phyloP scores from a whole-genome alignment of 2,888 invertebrate genomes.

The Andrena marginata region DNA sequence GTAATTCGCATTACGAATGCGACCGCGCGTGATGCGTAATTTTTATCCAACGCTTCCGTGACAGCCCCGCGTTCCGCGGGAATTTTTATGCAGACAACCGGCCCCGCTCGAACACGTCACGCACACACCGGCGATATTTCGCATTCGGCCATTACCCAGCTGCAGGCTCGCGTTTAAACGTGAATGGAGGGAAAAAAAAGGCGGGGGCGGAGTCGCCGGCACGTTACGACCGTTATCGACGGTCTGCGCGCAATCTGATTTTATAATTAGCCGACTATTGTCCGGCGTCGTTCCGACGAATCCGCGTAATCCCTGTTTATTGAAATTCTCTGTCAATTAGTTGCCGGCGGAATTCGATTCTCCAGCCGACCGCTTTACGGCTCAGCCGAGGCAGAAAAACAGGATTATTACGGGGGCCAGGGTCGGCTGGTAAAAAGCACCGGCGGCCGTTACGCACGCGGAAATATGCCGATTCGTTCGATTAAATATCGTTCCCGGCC shows the following conservation, averaged over 20 bases:
- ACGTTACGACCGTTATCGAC: background rate
- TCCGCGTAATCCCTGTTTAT: constrained; percentile 50
- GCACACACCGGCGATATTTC: background rate
- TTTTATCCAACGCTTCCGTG: background rate
- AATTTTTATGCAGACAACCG: background rate
- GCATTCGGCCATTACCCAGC: background rate
- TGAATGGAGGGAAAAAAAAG: background rate
- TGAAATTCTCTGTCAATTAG: constrained; percentile 57
- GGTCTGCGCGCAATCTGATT: constrained; percentile 25
- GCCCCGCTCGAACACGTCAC: background rate
- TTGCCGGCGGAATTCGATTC: constrained; percentile 26
- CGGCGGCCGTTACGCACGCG: background rate
- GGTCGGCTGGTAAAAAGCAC: constrained; percentile 1
- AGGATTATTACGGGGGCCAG: constrained; percentile 42
- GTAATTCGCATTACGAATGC: background rate
- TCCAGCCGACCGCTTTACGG: constrained; percentile 13
- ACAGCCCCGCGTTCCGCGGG: background rate
- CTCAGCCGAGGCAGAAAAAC: constrained; percentile 39
- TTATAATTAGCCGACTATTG: constrained; percentile 25
- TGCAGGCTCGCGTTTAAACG: background rate
- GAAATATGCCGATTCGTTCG: constrained; percentile 61
- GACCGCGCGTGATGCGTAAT: background rate
- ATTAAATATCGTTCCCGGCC: constrained; percentile 56
- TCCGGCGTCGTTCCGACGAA: constrained; percentile 24
- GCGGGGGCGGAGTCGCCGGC: background rate